These are phyloP conservation scores for Acrobeloides nanus DNA, from an alignment of 2,888 invertebrate species.

Conservation along the genomic window DNA sequence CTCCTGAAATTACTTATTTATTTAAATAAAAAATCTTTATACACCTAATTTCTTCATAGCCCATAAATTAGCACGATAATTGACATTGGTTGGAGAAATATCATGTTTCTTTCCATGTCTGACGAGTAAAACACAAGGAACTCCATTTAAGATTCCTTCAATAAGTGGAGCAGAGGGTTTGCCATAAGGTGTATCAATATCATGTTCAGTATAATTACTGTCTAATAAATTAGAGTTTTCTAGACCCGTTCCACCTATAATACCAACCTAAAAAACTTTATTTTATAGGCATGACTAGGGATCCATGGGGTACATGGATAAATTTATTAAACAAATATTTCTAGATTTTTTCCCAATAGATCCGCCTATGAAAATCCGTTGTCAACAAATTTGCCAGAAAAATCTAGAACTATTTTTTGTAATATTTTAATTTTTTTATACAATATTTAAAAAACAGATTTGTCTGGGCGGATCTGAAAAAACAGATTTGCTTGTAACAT, in stretches of 20 bases:
- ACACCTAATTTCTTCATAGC: conserved; percentile 76
- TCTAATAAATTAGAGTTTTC: conserved; percentile 76
- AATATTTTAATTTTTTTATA: too few species aligned
- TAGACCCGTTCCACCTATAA: conserved; percentile 93
- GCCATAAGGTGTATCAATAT: conserved; percentile 73
- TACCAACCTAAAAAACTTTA: too few species aligned
- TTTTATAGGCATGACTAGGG: too few species aligned
- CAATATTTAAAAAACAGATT: too few species aligned
- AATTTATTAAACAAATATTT: too few species aligned
- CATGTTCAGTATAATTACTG: conserved; percentile 63
- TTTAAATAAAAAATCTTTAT: conserved; percentile 2
- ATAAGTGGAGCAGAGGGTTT: conserved; percentile 44
- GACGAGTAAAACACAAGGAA: conserved; percentile 55
- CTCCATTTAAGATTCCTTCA: conserved; percentile 31
- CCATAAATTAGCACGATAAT: conserved; percentile 93
- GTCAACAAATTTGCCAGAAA: too few species aligned
- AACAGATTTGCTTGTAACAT: too few species aligned
- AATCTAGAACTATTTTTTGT: too few species aligned
- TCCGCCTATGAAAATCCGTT: too few species aligned
- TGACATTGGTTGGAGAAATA: conserved; percentile 77
- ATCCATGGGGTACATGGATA: too few species aligned
- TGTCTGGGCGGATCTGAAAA: too few species aligned
- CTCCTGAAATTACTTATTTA: conserved; percentile 31
- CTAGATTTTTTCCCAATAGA: too few species aligned
- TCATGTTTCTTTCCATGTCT: conserved; percentile 65